Base-by-base conservation (phyloP, 2,888 invertebrate genomes). In the Gibbula magus region DNA sequence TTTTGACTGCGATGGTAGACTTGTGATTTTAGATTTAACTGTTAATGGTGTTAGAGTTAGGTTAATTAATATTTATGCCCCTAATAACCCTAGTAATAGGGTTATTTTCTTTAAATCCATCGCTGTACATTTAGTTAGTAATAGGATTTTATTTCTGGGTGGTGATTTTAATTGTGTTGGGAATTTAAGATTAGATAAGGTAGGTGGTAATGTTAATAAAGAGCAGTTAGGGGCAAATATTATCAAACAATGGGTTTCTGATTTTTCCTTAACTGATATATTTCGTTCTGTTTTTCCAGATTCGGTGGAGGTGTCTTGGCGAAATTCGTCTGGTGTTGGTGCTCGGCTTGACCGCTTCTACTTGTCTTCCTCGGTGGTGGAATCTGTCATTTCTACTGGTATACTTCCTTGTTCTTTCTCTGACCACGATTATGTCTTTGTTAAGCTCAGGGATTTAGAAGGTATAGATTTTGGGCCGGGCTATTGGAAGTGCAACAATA, bases 381-480 rank as follows among this genome's bases (percentile, higher is more conserved):
- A 20, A 22, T 56, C 56, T 56, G 56, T 56, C 4, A 5, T 8
- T 10, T 56, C 56, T 56, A 25, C 56, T 56, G 56, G 25, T 56
- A 56, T 56, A 22, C 56, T 22, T 56, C 56, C 56, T 8, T 56
- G 56, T 56, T 56, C 56, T 56, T 56, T 56, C 16, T 56, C 56
- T 22, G 56, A 56, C 25, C 56, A 56, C 20, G 56, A 56, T n/a
- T 20, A 16, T 76, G 75, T 29, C 67, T 73, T 10, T 29, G 82
- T n/a, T 76, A 81, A 76, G 18, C 77, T 52, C 78, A 78, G 73
- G 56, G 67, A 77, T 77, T 22, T 66, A 54, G 75, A 75, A 35
- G 66, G 76, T 7, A 56, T 56, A 56, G 56, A 56, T n/a, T n/a
- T n/a, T n/a, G n/a, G n/a, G n/a, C n/a, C 56, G n/a, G 5, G 56